Evolutionary conservation across 1,140 invertebrate species (phyloP).

Genomic region (Nylanderia fulva): DNA sequence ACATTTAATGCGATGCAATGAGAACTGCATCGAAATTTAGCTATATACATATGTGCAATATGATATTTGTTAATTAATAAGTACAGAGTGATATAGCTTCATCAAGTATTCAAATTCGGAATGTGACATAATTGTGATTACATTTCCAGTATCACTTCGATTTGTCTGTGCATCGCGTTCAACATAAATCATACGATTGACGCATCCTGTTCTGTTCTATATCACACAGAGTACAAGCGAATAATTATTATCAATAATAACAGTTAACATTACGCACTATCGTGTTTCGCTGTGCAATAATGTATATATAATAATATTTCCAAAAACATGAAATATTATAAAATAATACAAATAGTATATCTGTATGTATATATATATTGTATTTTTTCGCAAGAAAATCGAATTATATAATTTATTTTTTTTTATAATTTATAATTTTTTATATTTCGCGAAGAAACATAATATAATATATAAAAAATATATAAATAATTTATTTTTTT

Average conservation of each 20-base stretch:
- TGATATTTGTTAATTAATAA: constrained; percentile 33
- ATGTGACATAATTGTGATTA: constrained; percentile 28
- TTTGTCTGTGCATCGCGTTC: background rate
- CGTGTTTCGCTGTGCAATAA: background rate
- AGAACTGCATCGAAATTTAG: background rate
- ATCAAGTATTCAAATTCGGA: constrained; percentile 34
- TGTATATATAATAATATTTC: no score
- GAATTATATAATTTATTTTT: no score
- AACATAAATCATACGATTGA: constrained; percentile 13
- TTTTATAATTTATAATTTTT: no score
- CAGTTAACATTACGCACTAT: constrained; percentile 1
- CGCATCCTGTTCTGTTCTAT: background rate
- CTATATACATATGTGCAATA: background rate
- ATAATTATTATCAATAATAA: constrained; percentile 24
- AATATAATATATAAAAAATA: no score
- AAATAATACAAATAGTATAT: background rate
- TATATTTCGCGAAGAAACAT: no score
- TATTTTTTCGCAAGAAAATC: no score
- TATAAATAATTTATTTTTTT: no score
- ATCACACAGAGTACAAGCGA: background rate
- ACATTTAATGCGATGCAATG: background rate
- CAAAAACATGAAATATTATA: background rate
- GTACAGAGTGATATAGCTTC: background rate
- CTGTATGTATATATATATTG: no score
- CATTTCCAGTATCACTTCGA: background rate